phyloP scores from a whole-genome alignment of 2,113 vertebrate species.

The Dunckerocampus dactyliophorus region DNA sequence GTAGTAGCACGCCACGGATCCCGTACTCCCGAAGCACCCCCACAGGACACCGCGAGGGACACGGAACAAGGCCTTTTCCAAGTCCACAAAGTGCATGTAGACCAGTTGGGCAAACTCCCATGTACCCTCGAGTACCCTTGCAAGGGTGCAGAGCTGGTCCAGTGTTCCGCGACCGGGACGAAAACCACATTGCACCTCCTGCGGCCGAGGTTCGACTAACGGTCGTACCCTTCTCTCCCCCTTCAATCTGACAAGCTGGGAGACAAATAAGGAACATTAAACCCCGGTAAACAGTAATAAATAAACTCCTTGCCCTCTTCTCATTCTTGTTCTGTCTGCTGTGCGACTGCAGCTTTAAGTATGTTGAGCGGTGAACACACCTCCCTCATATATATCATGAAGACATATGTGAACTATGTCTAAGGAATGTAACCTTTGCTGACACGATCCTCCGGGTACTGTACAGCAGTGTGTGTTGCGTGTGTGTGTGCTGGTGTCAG shows the following conservation, averaged over 20 bases:
- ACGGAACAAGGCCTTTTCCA: no score
- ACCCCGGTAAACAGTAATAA: slow-evolving; percentile 1
- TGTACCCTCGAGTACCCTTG: no score
- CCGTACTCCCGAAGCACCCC: no score
- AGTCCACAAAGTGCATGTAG: no score
- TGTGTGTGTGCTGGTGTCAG: background rate
- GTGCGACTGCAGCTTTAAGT: slow-evolving; percentile 21
- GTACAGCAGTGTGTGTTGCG: slow-evolving; percentile 3
- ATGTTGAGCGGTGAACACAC: slow-evolving; percentile 28
- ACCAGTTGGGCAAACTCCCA: no score
- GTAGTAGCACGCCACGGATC: no score
- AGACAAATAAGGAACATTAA: background rate
- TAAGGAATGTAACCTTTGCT: slow-evolving; percentile 49
- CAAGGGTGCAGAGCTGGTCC: no score
- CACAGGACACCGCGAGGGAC: no score
- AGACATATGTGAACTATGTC: slow-evolving; percentile 39
- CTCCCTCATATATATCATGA: slow-evolving; percentile 34
- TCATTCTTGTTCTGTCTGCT: slow-evolving; percentile 1
- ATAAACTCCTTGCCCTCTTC: slow-evolving; percentile 16
- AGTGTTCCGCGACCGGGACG: no score
- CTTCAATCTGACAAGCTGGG: background rate
- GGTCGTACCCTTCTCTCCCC: no score
- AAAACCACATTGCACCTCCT: no score
- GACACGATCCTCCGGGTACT: slow-evolving; percentile 21
- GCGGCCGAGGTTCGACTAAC: no score